These are phyloP conservation scores for Aix galericulata DNA, from an alignment of 2,113 vertebrate genomes.

Conservation along the genomic window DNA sequence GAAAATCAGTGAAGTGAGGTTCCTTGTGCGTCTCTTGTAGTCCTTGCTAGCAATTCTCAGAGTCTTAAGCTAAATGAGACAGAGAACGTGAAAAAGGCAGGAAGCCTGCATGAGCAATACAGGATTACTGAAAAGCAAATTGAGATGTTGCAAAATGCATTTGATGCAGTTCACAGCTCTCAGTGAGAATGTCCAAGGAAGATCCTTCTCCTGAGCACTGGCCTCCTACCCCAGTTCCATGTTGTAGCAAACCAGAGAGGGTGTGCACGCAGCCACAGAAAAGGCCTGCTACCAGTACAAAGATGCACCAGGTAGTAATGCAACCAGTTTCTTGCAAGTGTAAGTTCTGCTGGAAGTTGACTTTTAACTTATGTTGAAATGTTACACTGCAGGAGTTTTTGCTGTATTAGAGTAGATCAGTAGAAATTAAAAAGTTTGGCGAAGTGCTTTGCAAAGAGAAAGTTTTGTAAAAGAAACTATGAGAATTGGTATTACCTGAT, in stretches of 20 bases:
- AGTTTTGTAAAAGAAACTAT: background rate
- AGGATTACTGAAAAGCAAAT: background rate
- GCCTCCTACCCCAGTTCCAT: background rate
- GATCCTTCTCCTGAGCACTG: background rate
- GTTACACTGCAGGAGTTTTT: background rate
- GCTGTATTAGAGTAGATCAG: background rate
- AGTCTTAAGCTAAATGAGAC: background rate
- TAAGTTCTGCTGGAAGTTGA: background rate
- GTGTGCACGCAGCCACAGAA: background rate
- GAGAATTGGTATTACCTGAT: background rate
- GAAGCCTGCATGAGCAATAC: accelerated
- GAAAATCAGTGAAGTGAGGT: background rate
- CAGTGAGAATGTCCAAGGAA: background rate
- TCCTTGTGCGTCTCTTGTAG: background rate
- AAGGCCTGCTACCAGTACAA: accelerated
- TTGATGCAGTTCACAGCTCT: background rate
- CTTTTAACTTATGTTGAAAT: background rate
- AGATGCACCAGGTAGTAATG: background rate
- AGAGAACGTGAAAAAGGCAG: background rate
- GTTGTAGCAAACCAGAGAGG: background rate
- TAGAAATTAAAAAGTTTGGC: background rate
- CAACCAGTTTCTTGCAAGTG: background rate
- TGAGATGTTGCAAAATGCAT: background rate
- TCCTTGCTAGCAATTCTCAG: background rate
- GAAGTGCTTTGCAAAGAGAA: background rate